phyloP scores from a whole-genome alignment of 1,140 invertebrate species.

The Drosophila leontia region DNA sequence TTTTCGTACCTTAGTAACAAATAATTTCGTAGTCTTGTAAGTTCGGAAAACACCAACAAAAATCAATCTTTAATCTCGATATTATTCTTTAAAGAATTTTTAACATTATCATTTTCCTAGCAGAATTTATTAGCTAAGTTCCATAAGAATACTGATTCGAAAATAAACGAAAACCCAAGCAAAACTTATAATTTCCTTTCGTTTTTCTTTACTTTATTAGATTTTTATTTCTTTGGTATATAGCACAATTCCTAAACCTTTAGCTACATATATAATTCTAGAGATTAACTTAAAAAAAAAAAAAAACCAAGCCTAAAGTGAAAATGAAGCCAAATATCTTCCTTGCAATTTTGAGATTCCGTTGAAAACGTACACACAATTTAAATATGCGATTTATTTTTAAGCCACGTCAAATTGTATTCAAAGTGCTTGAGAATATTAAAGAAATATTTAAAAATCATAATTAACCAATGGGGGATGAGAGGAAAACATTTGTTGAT shows the following conservation, averaged over 20 bases:
- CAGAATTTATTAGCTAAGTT: constrained; percentile 76
- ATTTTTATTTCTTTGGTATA: background rate
- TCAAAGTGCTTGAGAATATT: constrained; percentile 80
- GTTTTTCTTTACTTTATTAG: constrained; percentile 33
- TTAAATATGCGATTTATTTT: constrained; percentile 60
- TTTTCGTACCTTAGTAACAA: constrained; percentile 37
- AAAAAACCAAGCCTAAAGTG: constrained; percentile 2
- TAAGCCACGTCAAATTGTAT: constrained; percentile 64
- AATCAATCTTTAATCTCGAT: constrained; percentile 68
- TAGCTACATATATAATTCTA: constrained; percentile 17
- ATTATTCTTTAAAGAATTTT: constrained; percentile 50
- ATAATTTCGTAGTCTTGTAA: constrained; percentile 58
- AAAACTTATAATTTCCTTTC: constrained; percentile 50
- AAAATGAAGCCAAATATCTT: constrained; percentile 71
- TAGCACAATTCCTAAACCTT: constrained; percentile 10
- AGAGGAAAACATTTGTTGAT: constrained; percentile 69
- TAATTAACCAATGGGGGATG: constrained; percentile 6
- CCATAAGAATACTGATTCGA: constrained; percentile 49
- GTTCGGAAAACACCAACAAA: constrained; percentile 33
- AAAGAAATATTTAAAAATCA: constrained; percentile 70
- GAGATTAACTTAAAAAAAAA: constrained; percentile 11
- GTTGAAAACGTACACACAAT: constrained; percentile 80
- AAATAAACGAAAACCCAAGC: constrained; percentile 44
- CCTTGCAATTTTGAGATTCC: constrained; percentile 81
- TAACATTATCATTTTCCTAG: constrained; percentile 67